A percentile compares a stretch with the other conserved stretches of the same genome.
Evolutionary conservation across 2,888 invertebrate genomes (phyloP).

Genomic region (Oscheius sp.): DNA sequence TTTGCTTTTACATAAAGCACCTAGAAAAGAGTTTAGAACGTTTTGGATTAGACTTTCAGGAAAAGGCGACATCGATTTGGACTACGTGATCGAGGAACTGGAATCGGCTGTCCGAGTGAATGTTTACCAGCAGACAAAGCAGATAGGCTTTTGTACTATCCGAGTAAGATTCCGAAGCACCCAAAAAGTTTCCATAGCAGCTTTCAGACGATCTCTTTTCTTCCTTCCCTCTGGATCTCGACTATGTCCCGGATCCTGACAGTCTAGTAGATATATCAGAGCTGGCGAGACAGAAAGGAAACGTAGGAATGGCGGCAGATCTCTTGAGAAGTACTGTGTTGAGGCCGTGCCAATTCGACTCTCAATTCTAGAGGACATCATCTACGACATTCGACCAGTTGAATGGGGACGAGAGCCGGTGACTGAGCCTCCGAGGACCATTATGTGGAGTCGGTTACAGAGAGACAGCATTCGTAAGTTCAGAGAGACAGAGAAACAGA

Average conservation of each 20-base stretch:
- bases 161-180: conserved; percentile 1
- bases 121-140: conserved; percentile 15
- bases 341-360: not conserved
- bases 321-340: conserved; percentile 7
- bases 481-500: conserved; percentile 12
- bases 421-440: not conserved
- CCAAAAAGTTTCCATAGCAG: not conserved
- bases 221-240: conserved; percentile 26
- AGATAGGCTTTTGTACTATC: conserved; percentile 15
- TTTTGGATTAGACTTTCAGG: conserved; percentile 5
- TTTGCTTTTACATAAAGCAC: no score
- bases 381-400: conserved; percentile 27
- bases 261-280: conserved; percentile 3
- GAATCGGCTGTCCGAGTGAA: conserved; percentile 1
- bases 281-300: not conserved
- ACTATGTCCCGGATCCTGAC: conserved; percentile 13
- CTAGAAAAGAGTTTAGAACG: not conserved
- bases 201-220: conserved; percentile 29
- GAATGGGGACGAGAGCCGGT: conserved; percentile 5
- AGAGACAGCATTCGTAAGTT: conserved; percentile 4
- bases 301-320: conserved; percentile 7
- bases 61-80: conserved; percentile 22
- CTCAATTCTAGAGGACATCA: conserved; percentile 12
- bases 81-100: conserved; percentile 18
- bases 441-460: conserved; percentile 21